Base-by-base conservation (phyloP, 1,140 invertebrate genomes). In the Tenebrio molitor region DNA sequence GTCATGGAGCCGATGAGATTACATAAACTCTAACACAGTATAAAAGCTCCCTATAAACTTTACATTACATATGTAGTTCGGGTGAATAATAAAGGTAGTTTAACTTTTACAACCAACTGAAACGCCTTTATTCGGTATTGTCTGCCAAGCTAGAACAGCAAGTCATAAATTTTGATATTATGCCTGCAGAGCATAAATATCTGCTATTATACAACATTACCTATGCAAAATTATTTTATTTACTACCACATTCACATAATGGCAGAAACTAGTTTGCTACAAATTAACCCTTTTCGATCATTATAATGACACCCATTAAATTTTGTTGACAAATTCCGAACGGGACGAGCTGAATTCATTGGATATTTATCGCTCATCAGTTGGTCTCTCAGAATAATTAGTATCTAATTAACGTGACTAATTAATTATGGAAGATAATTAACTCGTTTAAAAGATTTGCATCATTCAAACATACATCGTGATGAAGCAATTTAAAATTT, bases 1-100 rank as follows among this genome's bases (percentile, higher is more conserved):
- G 12, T 19, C 44, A 50, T 10, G 44, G 19, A 7, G n/a, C 17
- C 23, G 23, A 21, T 50, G 23, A 50, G 19, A 50, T 7, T 19
- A 19, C 44, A 19, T 50, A 50, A 50, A 50, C 7, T 21, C 7
- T 17, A 46, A 46, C 44, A 17, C 19, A 16, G 12, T 16, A 17
- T 17, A 21, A 50, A 50, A 50, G 17, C 44, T 7, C 16, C n/a
- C 44, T 23, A 14, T 21, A 50, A 50, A 50, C 19, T 21, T 50
- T 3, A n/a, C 17, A 50, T 50, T 50, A 50, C 44, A 50, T 50
- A 50, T 50, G 44, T 50, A 50, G 44, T 50, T 50, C 23, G 1
- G n/a, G 12, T 8, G 50, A 50, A 50, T 50, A 50, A 29, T 58
- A 58, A 58, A 29, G 15, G 8, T 14, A 58, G 50, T 29, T 58